Evolutionary conservation across 2,113 vertebrate species (phyloP), one percentile per base, ranked within the genome.

Genomic region (Hipposideros armiger): DNA sequence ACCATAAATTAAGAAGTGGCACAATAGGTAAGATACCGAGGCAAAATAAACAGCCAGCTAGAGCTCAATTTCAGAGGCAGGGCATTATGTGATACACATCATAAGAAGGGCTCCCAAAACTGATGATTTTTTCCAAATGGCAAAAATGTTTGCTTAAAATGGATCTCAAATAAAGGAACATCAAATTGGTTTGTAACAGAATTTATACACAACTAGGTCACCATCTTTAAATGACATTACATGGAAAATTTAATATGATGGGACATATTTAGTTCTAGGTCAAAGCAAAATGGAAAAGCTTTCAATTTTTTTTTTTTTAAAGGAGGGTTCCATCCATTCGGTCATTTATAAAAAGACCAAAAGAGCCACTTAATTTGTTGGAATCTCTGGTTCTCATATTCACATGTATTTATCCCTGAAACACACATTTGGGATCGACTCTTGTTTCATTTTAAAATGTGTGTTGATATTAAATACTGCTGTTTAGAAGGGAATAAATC

Each of bases 401-500:
- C 77, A 76, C 7, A 42, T 72, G 14, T 64, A 91, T 90, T 97
- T 85, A 78, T 66, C 85, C 97, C 90, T 91, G 54, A 97, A 97
- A 95, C 0, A 30, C 56, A 60, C 58, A 76, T 76, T 97, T 95
- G 82, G 96, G 96, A 97, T 89, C 19, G 0, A 91, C 94, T 96
- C 89, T 97, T 86, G 87, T 95, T 97, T 72, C 73, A 60, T 45
- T 96, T 64, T 26, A 94, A 95, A 98, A 98, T 90, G 58, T 15
- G 82, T 69, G 95, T 83, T 83, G 90, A 82, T 81, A 95, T 97
- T 96, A 97, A 95, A 96, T 36, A 62, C 86, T 82, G 95, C 96
- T 98, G 98, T 97, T 98, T 97, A 96, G 96, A 92, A 98, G 96
- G 82, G 80, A 97, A 98, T 98, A 98, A 97, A 98, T 98, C 96